These are phyloP conservation scores for Drosophila arizonae DNA, from an alignment of 1,140 invertebrate genomes.

Conservation along the genomic window DNA sequence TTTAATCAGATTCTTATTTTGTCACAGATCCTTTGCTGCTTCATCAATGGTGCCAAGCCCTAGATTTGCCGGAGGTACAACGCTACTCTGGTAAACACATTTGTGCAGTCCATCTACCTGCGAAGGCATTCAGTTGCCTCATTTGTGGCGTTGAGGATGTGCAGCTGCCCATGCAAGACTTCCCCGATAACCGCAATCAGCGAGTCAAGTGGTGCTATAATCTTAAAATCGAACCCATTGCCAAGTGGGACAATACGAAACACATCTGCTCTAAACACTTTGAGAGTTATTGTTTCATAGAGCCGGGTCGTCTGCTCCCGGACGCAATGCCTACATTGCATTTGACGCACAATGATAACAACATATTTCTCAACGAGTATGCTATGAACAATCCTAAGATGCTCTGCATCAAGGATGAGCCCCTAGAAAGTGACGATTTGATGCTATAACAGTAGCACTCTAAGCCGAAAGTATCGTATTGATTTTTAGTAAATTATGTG, in stretches of 20 bases:
- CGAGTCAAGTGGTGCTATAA: conserved; percentile 72
- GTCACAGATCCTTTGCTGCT: conserved; percentile 45
- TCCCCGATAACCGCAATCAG: conserved; percentile 63
- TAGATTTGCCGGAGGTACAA: conserved; percentile 43
- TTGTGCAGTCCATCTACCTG: conserved; percentile 56
- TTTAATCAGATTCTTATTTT: neutral
- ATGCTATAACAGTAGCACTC: conserved; percentile 42
- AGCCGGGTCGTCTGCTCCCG: conserved; percentile 40
- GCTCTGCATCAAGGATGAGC: conserved; percentile 61
- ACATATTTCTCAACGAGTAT: conserved; percentile 67
- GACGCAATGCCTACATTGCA: conserved; percentile 67
- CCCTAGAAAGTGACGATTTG: conserved; percentile 58
- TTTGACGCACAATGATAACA: conserved; percentile 57
- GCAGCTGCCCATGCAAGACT: conserved; percentile 57
- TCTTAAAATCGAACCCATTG: conserved; percentile 64
- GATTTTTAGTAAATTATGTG: neutral
- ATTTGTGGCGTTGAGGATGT: conserved; percentile 52
- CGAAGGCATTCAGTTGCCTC: conserved; percentile 37
- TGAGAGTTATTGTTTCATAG: conserved; percentile 54
- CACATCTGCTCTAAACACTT: conserved; percentile 67
- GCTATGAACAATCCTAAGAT: conserved; percentile 29
- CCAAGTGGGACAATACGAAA: conserved; percentile 67
- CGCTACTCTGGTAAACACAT: conserved; percentile 53
- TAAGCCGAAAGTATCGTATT: conserved; percentile 11
- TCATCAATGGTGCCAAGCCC: conserved; percentile 57